phyloP scores from a whole-genome alignment of 1,140 invertebrate species.

The Drosophila repleta region DNA sequence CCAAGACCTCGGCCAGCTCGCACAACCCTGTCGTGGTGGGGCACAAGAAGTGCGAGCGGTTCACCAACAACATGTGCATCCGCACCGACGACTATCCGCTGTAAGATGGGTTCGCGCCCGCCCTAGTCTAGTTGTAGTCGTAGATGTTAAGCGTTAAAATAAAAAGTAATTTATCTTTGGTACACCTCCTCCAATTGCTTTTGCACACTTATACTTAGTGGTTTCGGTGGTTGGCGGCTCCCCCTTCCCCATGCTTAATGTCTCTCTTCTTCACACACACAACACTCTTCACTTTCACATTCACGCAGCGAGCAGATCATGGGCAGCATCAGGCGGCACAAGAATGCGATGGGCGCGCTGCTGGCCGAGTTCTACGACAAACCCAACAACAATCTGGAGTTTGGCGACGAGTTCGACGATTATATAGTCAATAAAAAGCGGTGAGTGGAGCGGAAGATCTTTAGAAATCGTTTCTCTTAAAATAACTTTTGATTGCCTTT shows the following conservation, averaged over 20 bases:
- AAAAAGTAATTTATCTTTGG: conserved; percentile 62
- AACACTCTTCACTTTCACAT: conserved; percentile 14
- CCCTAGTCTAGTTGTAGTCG: conserved; percentile 48
- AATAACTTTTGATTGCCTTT: neutral
- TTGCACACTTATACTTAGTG: conserved; percentile 54
- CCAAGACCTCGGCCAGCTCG: conserved; percentile 61
- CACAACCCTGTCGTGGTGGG: conserved; percentile 54
- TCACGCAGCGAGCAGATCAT: conserved; percentile 89
- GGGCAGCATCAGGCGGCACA: conserved; percentile 89
- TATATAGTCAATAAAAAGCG: conserved; percentile 68
- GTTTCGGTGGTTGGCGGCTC: conserved; percentile 50
- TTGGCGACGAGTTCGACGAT: conserved; percentile 78
- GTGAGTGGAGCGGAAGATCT: conserved; percentile 40
- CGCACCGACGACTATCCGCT: conserved; percentile 90
- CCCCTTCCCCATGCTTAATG: neutral
- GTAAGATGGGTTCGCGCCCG: conserved; percentile 85
- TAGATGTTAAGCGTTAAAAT: conserved; percentile 49
- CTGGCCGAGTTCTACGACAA: conserved; percentile 88
- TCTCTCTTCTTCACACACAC: conserved; percentile 2
- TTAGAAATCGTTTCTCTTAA: too few relatives aligned
- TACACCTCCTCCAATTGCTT: conserved; percentile 37
- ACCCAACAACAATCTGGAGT: conserved; percentile 78
- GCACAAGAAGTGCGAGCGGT: conserved; percentile 87
- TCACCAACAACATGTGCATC: conserved; percentile 90
- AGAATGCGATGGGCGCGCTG: conserved; percentile 88